phyloP scores from a whole-genome alignment of 2,797 vertebrate species.

The Anguilla megastoma region DNA sequence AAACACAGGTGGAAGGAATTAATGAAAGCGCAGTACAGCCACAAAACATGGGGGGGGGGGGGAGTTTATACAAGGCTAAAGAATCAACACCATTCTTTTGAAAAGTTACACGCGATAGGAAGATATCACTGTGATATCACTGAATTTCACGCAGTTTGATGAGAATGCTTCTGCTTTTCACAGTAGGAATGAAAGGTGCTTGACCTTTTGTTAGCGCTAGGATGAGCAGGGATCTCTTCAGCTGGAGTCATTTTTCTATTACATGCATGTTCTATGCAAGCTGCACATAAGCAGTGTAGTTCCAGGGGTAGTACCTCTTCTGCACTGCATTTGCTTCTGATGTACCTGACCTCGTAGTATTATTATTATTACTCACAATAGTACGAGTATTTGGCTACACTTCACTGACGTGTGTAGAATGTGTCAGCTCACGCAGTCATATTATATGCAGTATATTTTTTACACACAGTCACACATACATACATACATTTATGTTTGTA shows the following conservation, averaged over 20 bases:
- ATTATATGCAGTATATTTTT: no score
- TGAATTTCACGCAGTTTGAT: background rate
- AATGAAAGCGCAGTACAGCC: constrained; percentile 31
- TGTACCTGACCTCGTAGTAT: background rate
- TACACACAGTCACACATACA: background rate
- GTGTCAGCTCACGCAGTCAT: background rate
- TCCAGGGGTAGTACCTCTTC: background rate
- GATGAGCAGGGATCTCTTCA: background rate
- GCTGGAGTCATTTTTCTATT: background rate
- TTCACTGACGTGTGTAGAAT: background rate
- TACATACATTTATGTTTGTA: background rate
- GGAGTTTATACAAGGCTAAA: constrained; percentile 29
- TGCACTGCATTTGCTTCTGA: background rate
- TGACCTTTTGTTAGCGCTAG: background rate
- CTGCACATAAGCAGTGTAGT: background rate
- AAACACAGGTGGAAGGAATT: constrained; percentile 57
- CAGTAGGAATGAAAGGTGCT: background rate
- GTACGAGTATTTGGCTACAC: background rate
- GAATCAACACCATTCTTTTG: background rate
- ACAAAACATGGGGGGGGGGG: constrained; percentile 26
- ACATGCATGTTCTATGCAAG: background rate
- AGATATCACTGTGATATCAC: background rate
- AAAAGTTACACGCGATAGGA: background rate
- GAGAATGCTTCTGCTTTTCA: background rate
- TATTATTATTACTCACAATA: no score